These are phyloP conservation scores for Elgaria multicarinata DNA, from an alignment of 2,113 vertebrate genomes.

Conservation along the genomic window DNA sequence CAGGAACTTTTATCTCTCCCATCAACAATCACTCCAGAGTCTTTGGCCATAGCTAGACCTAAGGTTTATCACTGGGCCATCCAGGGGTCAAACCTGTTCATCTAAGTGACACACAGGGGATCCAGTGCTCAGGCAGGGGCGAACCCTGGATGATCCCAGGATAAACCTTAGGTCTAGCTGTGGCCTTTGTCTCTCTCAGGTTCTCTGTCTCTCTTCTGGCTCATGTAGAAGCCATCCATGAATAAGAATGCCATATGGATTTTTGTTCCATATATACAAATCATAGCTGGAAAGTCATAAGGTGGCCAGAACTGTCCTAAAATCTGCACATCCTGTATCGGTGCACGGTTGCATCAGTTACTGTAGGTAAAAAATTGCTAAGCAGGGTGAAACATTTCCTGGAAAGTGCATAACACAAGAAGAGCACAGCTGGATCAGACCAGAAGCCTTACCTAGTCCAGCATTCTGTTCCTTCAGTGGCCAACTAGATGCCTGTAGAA, in stretches of 20 bases:
- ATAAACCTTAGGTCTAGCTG: no score
- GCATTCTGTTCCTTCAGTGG: neutral
- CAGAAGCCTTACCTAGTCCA: neutral
- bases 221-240: neutral
- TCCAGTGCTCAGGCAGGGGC: no score
- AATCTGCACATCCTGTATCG: neutral
- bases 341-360: constrained; percentile 20
- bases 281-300: neutral
- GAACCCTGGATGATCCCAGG: no score
- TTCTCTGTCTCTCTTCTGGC: neutral
- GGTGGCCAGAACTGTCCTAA: neutral
- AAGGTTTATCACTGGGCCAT: no score
- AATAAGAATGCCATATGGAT: neutral
- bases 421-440: neutral
- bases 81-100: no score
- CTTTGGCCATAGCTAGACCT: no score
- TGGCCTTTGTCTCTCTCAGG: neutral
- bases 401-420: neutral
- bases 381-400: constrained; percentile 40
- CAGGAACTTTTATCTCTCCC: neutral
- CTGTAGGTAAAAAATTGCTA: constrained; percentile 26
- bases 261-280: neutral
- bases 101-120: no score
- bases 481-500: neutral
- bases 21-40: no score